These are phyloP conservation scores for Cotesia vestalis DNA, from an alignment of 1,140 invertebrate genomes.

Conservation along the genomic window DNA sequence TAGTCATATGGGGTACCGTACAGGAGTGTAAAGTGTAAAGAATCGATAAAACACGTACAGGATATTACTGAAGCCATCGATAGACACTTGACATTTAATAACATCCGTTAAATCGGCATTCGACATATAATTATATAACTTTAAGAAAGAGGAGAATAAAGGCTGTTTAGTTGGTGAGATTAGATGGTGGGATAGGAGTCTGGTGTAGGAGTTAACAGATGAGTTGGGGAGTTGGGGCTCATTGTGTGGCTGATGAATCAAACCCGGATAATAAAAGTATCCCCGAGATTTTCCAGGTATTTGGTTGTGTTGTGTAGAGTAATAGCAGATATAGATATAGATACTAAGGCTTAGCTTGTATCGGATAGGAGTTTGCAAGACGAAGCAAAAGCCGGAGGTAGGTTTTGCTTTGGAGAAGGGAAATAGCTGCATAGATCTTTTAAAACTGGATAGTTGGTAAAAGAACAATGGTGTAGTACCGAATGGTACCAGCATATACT, in stretches of 20 bases:
- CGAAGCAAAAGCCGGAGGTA: no score
- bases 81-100: constrained; percentile 2
- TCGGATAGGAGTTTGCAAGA: no score
- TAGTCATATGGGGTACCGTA: no score
- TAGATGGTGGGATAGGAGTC: no score
- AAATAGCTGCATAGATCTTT: constrained; percentile 25
- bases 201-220: no score
- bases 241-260: not conserved
- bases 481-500: constrained; percentile 34
- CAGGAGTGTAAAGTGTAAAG: not conserved
- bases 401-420: not conserved
- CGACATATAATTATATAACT: no score
- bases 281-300: constrained; percentile 20
- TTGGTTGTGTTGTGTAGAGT: not conserved
- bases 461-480: constrained; percentile 27
- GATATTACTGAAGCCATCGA: constrained; percentile 26
- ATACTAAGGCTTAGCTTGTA: no score
- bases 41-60: constrained; percentile 1
- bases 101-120: not conserved
- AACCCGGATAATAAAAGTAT: not conserved
- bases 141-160: no score
- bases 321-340: no score
- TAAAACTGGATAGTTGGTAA: constrained; percentile 35
- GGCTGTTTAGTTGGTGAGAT: no score
- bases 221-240: not conserved